A percentile compares a stretch with the other conserved stretches of the same genome.
Evolutionary conservation across 1,140 invertebrate species (phyloP).

Genomic region (Diplogasteroides magnus): DNA sequence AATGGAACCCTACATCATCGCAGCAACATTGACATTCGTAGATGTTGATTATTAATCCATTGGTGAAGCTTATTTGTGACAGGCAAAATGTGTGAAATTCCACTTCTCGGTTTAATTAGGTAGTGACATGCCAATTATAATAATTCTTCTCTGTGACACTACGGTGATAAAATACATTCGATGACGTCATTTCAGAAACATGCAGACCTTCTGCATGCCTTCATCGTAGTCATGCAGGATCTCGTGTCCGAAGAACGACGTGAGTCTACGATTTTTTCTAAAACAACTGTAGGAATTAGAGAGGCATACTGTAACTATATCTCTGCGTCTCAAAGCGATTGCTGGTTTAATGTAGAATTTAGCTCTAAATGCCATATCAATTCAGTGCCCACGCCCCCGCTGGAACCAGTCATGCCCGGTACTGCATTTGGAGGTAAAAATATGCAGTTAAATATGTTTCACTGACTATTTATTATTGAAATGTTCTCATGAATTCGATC

Average conservation of each 20-base stretch:
- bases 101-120: no score
- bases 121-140: no score
- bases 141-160: no score
- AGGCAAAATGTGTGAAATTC: no score
- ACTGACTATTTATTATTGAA: no score
- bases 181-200: constrained; percentile 55
- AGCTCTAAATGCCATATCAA: neutral
- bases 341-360: neutral
- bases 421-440: neutral
- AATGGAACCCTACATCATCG: neutral
- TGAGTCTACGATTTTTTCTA: neutral
- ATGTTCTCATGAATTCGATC: no score
- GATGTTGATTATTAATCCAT: neutral
- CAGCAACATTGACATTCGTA: neutral
- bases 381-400: neutral
- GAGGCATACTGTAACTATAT: neutral
- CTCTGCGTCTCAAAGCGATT: neutral
- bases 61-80: neutral
- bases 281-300: neutral
- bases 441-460: no score
- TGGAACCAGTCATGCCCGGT: constrained; percentile 3
- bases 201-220: constrained; percentile 48
- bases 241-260: constrained; percentile 36
- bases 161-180: no score
- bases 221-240: constrained; percentile 50